phyloP scores from a whole-genome alignment of 2,797 vertebrate genomes.

The Podargus strigoides region DNA sequence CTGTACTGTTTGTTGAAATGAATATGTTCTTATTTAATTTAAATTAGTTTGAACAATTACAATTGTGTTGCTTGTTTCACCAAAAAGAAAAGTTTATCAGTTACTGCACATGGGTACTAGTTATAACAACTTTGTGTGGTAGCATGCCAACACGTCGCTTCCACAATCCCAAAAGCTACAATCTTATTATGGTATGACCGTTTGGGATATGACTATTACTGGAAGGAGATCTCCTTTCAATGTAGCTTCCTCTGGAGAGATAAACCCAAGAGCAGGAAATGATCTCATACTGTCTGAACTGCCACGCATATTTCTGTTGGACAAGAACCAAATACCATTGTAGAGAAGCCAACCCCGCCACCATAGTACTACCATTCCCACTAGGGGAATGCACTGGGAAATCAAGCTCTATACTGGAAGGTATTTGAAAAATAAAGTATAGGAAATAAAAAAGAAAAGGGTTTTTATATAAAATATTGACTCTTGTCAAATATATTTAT shows the following conservation, averaged over 20 bases:
- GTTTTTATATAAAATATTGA: background rate
- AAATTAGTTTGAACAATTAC: background rate
- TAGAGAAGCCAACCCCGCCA: background rate
- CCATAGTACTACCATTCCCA: background rate
- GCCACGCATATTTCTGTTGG: background rate
- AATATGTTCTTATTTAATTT: background rate
- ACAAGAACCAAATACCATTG: background rate
- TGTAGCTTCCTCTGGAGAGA: background rate
- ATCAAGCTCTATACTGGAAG: background rate
- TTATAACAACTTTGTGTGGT: background rate
- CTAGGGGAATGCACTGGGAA: background rate
- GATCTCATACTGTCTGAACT: background rate
- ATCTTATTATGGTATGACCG: constrained; percentile 1
- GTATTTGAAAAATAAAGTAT: background rate
- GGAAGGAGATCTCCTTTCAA: constrained; percentile 1
- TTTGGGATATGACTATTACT: constrained; percentile 1
- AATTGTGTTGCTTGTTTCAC: background rate
- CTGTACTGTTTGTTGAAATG: background rate
- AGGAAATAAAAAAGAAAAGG: background rate
- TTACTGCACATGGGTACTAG: background rate
- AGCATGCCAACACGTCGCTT: background rate
- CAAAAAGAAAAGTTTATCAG: constrained; percentile 18
- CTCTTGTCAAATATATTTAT: background rate
- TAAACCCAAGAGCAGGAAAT: background rate
- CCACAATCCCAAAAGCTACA: constrained; percentile 5